Evolutionary conservation across 1,140 invertebrate species (phyloP), one percentile per base, ranked within the genome.

Genomic region (Tyrophagus putrescentiae): DNA sequence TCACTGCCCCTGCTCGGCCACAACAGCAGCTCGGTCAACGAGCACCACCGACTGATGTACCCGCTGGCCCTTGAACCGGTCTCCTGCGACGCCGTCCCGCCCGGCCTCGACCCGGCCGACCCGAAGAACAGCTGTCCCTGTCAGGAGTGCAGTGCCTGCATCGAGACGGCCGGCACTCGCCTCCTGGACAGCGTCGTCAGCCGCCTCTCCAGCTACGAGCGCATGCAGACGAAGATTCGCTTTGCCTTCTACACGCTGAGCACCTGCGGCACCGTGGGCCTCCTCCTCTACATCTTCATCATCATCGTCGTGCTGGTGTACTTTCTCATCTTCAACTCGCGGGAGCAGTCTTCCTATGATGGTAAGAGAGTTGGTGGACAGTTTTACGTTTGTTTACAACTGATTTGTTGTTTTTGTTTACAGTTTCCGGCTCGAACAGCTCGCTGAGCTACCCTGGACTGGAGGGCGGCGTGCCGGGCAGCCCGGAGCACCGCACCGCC

Each of bases 1-100:
- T n/a, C 21, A 28, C 21, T 65, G 3, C 18, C 53, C 13, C 23
- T 64, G 0, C 33, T 33, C 6, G 52, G 57, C 59, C 4, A 34
- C 41, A 34, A 4, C 41, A 27, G n/a, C 57, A 44, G 9, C 39
- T 13, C 36, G 13, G 36, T 39, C 36, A 39, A 39, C n/a, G 36
- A 13, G 13, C 13, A n/a, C n/a, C 36, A 39, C 13, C n/a, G 28
- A 16, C n/a, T 41, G 25, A 28, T 59, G 28, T 31, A 59, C 11
- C 57, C 57, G n/a, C 44, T 57, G 33, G 21, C 21, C 5, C 7
- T 57, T 3, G 1, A n/a, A 3, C 18, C 39, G 4, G 52, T 60
- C 58, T 60, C 41, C 54, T 66, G 63, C 57, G 45, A 41, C 42
- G 29, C 33, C 25, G 31, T 42, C 25, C 62, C 48, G 27, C 44